phyloP scores from a whole-genome alignment of 2,888 invertebrate species.

The Hypselothyrea guttata region DNA sequence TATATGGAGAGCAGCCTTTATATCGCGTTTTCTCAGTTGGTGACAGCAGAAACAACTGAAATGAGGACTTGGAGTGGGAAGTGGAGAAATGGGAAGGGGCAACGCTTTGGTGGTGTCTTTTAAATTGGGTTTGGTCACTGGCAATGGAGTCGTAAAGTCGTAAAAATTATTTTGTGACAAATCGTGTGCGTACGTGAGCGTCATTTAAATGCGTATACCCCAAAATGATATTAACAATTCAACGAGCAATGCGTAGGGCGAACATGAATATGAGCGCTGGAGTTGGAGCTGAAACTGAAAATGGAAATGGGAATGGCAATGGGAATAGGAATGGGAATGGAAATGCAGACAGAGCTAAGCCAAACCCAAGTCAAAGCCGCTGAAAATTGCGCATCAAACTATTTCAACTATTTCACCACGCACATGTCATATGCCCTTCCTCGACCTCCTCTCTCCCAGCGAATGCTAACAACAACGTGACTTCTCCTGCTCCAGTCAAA shows the following conservation, averaged over 20 bases:
- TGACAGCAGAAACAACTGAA: too few species aligned
- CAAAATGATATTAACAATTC: slow-evolving; percentile 74
- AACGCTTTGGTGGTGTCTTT: background rate
- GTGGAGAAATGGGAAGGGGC: background rate
- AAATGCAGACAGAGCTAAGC: slow-evolving; percentile 45
- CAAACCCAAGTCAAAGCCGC: slow-evolving; percentile 61
- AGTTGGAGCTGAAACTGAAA: background rate
- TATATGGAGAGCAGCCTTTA: too few species aligned
- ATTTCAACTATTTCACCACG: slow-evolving; percentile 74
- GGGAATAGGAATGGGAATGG: background rate
- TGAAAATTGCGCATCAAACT: slow-evolving; percentile 77
- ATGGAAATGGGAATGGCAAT: background rate
- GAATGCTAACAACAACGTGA: slow-evolving; percentile 72
- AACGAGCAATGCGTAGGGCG: slow-evolving; percentile 42
- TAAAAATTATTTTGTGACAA: slow-evolving; percentile 83
- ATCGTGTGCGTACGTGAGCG: slow-evolving; percentile 81
- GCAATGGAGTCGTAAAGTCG: slow-evolving; percentile 79
- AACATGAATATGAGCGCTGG: slow-evolving; percentile 9
- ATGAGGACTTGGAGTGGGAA: background rate
- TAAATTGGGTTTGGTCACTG: slow-evolving; percentile 55
- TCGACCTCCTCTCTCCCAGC: slow-evolving; percentile 4
- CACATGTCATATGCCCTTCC: slow-evolving; percentile 54
- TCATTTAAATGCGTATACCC: slow-evolving; percentile 77
- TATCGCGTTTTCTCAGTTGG: too few species aligned
- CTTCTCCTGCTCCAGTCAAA: slow-evolving; percentile 63